Conservation (phyloP, 2,888 invertebrate species). For the Brassicogethes aeneus region DNA sequence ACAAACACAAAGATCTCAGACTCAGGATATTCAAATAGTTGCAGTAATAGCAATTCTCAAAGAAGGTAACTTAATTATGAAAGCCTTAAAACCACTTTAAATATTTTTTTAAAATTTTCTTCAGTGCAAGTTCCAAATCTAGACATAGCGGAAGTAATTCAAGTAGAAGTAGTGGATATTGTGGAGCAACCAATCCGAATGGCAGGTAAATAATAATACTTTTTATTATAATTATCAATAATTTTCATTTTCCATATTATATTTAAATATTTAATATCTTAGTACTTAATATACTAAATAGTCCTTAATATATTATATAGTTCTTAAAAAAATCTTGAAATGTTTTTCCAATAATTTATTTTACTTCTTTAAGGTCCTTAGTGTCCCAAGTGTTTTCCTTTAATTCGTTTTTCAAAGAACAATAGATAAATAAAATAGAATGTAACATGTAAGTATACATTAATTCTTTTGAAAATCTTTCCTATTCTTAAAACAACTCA, state of each 20-base stretch:
- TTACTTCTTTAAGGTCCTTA: no score
- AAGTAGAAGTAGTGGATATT: conserved; percentile 73
- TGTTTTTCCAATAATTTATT: no score
- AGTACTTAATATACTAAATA: no score
- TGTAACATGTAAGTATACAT: no score
- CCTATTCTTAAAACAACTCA: no score
- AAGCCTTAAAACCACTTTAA: conserved; percentile 2
- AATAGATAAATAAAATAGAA: no score
- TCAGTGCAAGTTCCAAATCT: conserved; percentile 67
- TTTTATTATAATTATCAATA: neutral
- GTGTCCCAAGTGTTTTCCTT: no score
- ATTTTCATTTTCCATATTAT: neutral
- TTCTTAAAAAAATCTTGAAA: no score
- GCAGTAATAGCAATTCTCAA: conserved; percentile 74
- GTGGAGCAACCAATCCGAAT: conserved; percentile 51
- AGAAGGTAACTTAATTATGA: conserved; percentile 52
- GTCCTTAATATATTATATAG: no score
- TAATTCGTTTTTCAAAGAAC: no score
- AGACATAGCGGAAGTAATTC: conserved; percentile 70
- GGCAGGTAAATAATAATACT: conserved; percentile 27
- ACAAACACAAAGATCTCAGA: conserved; percentile 62
- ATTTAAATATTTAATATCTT: no score
- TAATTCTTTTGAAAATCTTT: no score
- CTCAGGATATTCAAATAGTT: conserved; percentile 74
- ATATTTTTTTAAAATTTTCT: conserved; percentile 11